Percentiles rank a stretch among this genome's conserved stretches.
These are phyloP conservation scores for Bothrops jararaca DNA, from an alignment of 2,113 vertebrate genomes.

Conservation along the genomic window DNA sequence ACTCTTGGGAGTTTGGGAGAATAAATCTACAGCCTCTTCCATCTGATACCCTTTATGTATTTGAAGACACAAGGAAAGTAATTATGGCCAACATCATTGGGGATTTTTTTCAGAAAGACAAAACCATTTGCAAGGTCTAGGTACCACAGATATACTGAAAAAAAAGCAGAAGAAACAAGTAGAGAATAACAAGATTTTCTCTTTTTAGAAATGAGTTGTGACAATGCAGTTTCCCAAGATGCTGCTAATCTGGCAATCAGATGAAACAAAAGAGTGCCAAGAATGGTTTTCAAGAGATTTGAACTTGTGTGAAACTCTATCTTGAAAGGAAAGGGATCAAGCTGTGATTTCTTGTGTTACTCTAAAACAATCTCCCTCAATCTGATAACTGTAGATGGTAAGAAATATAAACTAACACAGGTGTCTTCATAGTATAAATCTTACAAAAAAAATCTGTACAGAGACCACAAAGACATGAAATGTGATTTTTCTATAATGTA, in stretches of 20 bases:
- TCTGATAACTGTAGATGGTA: background rate
- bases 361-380: background rate
- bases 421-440: background rate
- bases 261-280: background rate
- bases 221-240: background rate
- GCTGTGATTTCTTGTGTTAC: background rate
- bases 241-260: background rate
- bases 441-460: background rate
- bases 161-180: background rate
- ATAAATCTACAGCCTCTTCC: background rate
- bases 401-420: background rate
- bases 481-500: background rate
- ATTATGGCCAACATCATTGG: background rate
- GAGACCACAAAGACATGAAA: background rate
- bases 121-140: background rate
- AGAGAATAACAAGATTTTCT: background rate
- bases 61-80: background rate
- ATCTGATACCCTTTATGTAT: background rate
- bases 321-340: background rate
- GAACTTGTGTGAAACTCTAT: background rate
- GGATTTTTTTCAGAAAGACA: background rate
- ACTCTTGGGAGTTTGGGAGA: background rate
- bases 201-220: background rate
- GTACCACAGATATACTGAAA: background rate
- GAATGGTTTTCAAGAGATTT: background rate